Conservation (phyloP, 1,140 invertebrate genomes). For the Nephila pilipes region DNA sequence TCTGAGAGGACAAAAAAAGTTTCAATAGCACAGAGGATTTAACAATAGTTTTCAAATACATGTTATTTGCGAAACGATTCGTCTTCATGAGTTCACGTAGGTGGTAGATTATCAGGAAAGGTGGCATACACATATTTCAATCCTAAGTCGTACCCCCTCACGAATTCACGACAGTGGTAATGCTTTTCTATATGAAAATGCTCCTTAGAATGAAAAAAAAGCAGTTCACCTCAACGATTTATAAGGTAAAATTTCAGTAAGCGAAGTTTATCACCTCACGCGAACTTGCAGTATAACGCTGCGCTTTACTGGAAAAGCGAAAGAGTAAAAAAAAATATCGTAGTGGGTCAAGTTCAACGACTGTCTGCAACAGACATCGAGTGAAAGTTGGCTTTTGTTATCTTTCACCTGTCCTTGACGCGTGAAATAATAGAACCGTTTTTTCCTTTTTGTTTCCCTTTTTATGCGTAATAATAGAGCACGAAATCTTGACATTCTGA, state of each 20-base stretch:
- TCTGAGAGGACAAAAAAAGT: no score
- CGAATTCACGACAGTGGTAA: neutral
- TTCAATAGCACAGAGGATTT: no score
- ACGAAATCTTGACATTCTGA: constrained; percentile 37
- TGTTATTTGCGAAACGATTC: no score
- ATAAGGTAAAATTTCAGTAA: constrained; percentile 15
- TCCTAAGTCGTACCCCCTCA: neutral
- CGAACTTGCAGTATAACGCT: neutral
- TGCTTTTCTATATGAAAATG: neutral
- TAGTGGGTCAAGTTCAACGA: constrained; percentile 49
- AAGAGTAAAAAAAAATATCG: constrained; percentile 21
- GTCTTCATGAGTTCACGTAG: neutral
- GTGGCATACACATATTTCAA: neutral
- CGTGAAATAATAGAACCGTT: constrained; percentile 24
- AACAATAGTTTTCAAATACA: no score
- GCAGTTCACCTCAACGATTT: neutral
- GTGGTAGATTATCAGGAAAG: neutral
- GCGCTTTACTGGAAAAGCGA: constrained; percentile 17
- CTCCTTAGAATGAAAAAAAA: neutral
- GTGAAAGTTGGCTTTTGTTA: constrained; percentile 12
- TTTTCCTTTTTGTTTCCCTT: constrained; percentile 22
- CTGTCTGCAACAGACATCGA: constrained; percentile 12
- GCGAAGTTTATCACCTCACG: constrained; percentile 17
- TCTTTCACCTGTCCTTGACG: constrained; percentile 40
- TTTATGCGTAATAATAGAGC: constrained; percentile 42